Percentiles rank a stretch among this genome's conserved stretches.
Evolutionary conservation across 2,888 invertebrate genomes (phyloP).

Genomic region (Oxyteleia sp.): DNA sequence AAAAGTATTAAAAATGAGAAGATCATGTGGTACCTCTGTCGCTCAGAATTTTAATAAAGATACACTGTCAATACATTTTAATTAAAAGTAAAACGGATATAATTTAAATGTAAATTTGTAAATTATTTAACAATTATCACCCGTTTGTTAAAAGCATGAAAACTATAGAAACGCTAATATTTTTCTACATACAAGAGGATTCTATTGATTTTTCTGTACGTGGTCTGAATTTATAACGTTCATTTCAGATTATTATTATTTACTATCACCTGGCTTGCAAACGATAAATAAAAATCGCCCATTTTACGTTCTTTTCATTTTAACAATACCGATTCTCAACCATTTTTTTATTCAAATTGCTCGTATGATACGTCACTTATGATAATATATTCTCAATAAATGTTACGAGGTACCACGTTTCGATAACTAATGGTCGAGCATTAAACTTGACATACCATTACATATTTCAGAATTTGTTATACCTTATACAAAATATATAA

Average conservation of each 20-base stretch:
- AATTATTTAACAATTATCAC: too few species aligned
- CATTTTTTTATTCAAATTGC: neutral
- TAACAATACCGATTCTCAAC: neutral
- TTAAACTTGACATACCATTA: neutral
- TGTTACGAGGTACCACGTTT: neutral
- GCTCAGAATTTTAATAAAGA: too few species aligned
- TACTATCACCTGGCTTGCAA: constrained; percentile 10
- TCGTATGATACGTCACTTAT: neutral
- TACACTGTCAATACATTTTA: too few species aligned
- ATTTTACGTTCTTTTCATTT: neutral
- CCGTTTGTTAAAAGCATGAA: too few species aligned
- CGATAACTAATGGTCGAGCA: neutral
- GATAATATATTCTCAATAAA: constrained; percentile 4
- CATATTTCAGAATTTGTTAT: too few species aligned
- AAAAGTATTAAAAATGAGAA: too few species aligned
- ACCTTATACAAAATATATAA: too few species aligned
- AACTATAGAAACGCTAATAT: too few species aligned
- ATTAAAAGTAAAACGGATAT: too few species aligned
- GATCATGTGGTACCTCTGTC: too few species aligned
- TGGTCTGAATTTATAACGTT: constrained; percentile 27
- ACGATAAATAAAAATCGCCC: constrained; percentile 24
- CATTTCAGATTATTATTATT: constrained; percentile 28
- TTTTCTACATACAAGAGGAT: too few species aligned
- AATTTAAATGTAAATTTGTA: too few species aligned
- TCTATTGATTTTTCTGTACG: constrained; percentile 23